Conservation (phyloP, 2,888 invertebrate genomes). For the Callosobruchus maculatus region DNA sequence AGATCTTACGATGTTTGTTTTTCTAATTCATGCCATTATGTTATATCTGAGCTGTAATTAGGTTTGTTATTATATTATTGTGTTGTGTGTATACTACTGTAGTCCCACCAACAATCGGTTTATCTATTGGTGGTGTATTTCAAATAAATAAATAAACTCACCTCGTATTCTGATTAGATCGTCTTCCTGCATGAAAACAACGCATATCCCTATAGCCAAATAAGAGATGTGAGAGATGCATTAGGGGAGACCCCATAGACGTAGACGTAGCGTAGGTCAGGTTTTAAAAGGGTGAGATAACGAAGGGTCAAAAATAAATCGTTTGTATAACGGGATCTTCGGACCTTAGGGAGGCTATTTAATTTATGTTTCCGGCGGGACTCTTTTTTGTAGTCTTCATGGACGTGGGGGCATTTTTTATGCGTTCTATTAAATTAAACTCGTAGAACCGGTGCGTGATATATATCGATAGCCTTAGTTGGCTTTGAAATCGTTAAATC, state of each 20-base stretch:
- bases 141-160: too few species aligned
- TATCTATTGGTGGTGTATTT: too few species aligned
- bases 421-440: not conserved
- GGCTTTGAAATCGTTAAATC: not conserved
- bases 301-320: not conserved
- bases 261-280: not conserved
- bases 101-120: too few species aligned
- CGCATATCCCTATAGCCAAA: too few species aligned
- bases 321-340: not conserved
- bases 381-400: not conserved
- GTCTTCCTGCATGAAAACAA: too few species aligned
- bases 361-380: not conserved
- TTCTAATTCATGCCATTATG: too few species aligned
- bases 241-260: not conserved
- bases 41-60: too few species aligned
- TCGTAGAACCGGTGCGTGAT: not conserved
- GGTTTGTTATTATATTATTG: too few species aligned
- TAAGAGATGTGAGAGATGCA: not conserved
- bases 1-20: too few species aligned
- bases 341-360: not conserved
- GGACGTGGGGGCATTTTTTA: not conserved
- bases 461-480: not conserved
- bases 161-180: too few species aligned
- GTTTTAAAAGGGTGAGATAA: not conserved
- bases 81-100: too few species aligned